These are phyloP conservation scores for Ctenopoma multispine DNA, from an alignment of 2,797 vertebrate species.

Conservation along the genomic window DNA sequence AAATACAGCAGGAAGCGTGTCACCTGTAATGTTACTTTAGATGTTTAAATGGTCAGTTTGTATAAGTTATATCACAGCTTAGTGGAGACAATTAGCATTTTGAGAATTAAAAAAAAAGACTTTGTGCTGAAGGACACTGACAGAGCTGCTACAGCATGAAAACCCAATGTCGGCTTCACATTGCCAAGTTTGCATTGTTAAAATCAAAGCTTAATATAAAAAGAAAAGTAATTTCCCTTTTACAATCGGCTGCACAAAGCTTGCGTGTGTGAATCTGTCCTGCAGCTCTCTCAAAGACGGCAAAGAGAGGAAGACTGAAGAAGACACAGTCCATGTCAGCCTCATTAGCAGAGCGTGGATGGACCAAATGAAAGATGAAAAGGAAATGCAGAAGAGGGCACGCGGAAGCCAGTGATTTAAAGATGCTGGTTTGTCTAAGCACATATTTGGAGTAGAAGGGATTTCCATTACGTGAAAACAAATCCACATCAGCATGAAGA, in stretches of 20 bases:
- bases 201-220: slow-evolving; percentile 19
- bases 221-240: background rate
- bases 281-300: slow-evolving; percentile 19
- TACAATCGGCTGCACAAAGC: background rate
- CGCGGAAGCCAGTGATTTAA: background rate
- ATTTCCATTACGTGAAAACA: background rate
- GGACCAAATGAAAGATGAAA: slow-evolving; percentile 12
- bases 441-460: background rate
- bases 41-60: slow-evolving; percentile 19
- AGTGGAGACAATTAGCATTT: background rate
- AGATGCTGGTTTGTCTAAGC: slow-evolving; percentile 4
- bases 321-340: slow-evolving; percentile 26
- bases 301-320: background rate
- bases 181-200: background rate
- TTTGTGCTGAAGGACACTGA: too few species aligned
- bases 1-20: slow-evolving; percentile 49
- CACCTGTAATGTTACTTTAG: slow-evolving; percentile 40
- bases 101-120: background rate
- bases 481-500: background rate
- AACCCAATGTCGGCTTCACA: background rate
- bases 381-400: background rate
- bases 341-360: slow-evolving; percentile 50
- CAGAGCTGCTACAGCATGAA: background rate
- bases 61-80: background rate
- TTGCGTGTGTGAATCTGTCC: slow-evolving; percentile 5